Conservation (phyloP, 2,113 vertebrate species). For the Manacus vitellinus region DNA sequence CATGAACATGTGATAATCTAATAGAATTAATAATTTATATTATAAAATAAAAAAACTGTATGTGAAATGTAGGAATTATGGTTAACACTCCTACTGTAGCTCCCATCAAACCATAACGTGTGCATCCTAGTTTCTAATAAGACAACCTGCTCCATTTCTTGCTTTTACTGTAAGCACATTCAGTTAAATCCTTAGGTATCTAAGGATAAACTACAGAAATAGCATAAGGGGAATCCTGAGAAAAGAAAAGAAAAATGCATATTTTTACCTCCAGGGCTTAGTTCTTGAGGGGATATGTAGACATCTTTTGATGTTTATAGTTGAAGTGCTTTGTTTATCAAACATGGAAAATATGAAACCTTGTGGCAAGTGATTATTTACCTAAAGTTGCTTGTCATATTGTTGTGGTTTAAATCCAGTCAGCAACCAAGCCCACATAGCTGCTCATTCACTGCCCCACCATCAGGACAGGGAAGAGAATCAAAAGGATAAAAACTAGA, state of each 20-base stretch:
- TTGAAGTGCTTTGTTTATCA: background rate
- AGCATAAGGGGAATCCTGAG: background rate
- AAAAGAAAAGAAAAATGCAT: background rate
- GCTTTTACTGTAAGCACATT: background rate
- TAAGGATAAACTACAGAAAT: background rate
- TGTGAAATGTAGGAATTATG: background rate
- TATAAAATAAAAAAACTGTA: background rate
- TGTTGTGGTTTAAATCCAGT: rapidly evolving
- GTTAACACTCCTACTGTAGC: background rate
- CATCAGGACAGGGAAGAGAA: background rate
- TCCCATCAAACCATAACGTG: background rate
- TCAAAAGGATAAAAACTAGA: background rate
- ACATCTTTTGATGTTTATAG: background rate
- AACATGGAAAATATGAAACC: background rate
- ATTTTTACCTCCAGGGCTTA: background rate
- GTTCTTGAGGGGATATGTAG: background rate
- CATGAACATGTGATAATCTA: background rate
- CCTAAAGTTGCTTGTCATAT: background rate
- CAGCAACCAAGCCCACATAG: background rate
- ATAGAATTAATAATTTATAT: background rate
- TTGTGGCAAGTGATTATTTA: background rate
- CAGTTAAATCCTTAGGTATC: background rate
- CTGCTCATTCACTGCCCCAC: rapidly evolving
- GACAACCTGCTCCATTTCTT: background rate
- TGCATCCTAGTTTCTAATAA: background rate